These are phyloP conservation scores for Castor canadensis DNA, from an alignment of 2,113 vertebrate genomes.

Conservation along the genomic window DNA sequence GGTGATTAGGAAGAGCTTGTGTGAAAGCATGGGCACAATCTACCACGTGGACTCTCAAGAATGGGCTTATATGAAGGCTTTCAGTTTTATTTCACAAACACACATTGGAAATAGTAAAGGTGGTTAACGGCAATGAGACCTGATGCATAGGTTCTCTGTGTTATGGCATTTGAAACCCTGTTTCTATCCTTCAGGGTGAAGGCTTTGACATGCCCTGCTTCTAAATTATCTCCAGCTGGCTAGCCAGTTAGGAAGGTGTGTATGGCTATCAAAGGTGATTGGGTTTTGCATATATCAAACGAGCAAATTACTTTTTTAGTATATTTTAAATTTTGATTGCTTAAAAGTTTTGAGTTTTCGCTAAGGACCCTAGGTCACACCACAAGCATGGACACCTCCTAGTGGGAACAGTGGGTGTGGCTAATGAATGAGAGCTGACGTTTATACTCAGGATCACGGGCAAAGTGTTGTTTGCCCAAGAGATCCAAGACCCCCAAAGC, in stretches of 20 bases:
- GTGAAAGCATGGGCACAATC: accelerated
- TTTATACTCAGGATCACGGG: background rate
- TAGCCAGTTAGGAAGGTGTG: background rate
- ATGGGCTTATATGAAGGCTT: background rate
- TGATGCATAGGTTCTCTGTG: background rate
- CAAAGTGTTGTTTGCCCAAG: background rate
- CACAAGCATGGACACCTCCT: background rate
- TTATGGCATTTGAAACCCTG: background rate
- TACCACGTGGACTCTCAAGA: background rate
- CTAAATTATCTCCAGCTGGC: background rate
- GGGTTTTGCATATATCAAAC: background rate
- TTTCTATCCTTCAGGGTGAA: background rate
- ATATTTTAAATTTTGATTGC: background rate
- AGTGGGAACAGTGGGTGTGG: accelerated
- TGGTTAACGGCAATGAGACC: background rate
- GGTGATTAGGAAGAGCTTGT: no score
- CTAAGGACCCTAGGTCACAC: background rate
- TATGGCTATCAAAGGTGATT: no score
- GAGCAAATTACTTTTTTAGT: background rate
- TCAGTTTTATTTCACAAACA: slow-evolving; percentile 49
- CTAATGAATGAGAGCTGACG: background rate
- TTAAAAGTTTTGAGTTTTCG: background rate
- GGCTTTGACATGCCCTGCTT: no score
- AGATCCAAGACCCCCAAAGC: background rate
- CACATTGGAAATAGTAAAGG: background rate